Evolutionary conservation across 1,140 invertebrate species (phyloP).

Genomic region (Drosophila ananassae): DNA sequence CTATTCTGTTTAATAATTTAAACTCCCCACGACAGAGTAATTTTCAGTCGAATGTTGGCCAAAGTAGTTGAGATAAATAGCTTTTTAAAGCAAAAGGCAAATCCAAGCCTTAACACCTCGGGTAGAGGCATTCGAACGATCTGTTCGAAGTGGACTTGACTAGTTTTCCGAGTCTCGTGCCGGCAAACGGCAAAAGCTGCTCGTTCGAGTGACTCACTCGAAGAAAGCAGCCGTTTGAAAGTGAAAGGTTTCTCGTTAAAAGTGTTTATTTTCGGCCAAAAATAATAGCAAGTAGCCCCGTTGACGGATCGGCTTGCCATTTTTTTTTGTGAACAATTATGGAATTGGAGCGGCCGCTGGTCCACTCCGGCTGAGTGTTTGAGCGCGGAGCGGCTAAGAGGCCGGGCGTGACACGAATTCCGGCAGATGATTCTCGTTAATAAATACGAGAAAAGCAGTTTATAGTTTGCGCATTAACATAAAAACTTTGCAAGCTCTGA

Average conservation of each 20-base stretch:
- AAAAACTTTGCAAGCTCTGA: constrained; percentile 49
- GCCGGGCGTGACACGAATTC: constrained; percentile 45
- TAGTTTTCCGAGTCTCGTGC: constrained; percentile 39
- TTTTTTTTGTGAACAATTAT: constrained; percentile 56
- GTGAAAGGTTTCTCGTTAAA: constrained; percentile 35
- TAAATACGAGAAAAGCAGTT: constrained; percentile 47
- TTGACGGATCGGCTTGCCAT: constrained; percentile 52
- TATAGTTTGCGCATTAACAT: constrained; percentile 48
- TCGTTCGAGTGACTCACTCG: constrained; percentile 29
- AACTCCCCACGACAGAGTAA: background rate
- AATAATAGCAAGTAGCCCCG: constrained; percentile 10
- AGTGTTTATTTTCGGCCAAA: constrained; percentile 30
- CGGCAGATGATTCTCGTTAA: constrained; percentile 48
- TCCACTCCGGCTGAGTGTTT: background rate
- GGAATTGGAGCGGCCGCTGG: constrained; percentile 43
- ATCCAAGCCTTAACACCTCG: constrained; percentile 17
- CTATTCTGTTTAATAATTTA: background rate
- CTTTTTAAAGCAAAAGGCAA: constrained; percentile 12
- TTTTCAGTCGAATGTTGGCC: constrained; percentile 2
- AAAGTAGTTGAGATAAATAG: constrained; percentile 13
- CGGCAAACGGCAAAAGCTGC: constrained; percentile 26
- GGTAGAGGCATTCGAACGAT: constrained; percentile 8
- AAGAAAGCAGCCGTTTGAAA: constrained; percentile 44
- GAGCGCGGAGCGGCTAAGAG: constrained; percentile 5
- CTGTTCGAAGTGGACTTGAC: constrained; percentile 20